These are phyloP conservation scores for Sarcophaga subvicina DNA, from an alignment of 2,888 invertebrate species.

Conservation along the genomic window DNA sequence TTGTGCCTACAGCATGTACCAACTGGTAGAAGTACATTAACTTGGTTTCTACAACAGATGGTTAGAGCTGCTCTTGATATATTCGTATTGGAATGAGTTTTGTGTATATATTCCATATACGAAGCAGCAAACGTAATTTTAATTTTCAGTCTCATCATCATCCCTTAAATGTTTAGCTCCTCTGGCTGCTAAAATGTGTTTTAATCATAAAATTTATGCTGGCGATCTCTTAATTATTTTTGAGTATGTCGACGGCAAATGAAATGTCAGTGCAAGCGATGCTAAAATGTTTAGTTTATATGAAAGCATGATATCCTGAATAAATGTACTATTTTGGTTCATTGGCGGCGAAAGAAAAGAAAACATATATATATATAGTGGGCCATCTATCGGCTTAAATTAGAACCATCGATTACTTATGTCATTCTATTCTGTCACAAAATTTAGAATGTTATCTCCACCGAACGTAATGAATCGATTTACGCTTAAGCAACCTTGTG, in stretches of 20 bases:
- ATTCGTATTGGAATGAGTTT: background rate
- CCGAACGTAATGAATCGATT: too few species aligned
- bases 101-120: background rate
- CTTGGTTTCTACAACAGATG: background rate
- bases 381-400: too few species aligned
- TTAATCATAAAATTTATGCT: conserved; percentile 17
- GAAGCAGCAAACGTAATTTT: background rate
- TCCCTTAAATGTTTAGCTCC: background rate
- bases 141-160: background rate
- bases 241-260: background rate
- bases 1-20: background rate
- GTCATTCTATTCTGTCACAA: too few species aligned
- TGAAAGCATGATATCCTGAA: conserved; percentile 10
- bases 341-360: too few species aligned
- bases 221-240: conserved; percentile 8
- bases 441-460: too few species aligned
- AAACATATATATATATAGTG: too few species aligned
- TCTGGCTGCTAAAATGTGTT: conserved; percentile 12
- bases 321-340: too few species aligned
- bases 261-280: conserved; percentile 11
- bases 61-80: background rate
- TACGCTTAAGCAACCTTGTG: too few species aligned
- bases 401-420: too few species aligned
- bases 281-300: conserved; percentile 33
- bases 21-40: conserved; percentile 3